Base-by-base conservation (phyloP, 2,888 invertebrate genomes). In the Ecliptopera silaceata region DNA sequence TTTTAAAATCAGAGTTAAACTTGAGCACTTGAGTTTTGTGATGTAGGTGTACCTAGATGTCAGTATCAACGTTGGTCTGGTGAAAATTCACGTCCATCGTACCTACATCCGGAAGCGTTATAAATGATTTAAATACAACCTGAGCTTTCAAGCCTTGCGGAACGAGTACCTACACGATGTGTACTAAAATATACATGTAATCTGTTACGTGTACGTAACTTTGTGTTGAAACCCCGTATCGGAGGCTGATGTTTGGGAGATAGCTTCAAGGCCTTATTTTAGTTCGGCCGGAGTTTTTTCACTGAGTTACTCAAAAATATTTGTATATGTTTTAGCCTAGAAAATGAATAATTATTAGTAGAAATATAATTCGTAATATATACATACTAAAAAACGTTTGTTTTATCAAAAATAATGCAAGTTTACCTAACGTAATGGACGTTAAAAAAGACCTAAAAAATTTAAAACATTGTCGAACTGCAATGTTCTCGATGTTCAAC, bases 101-200 rank as follows among this genome's bases (percentile, higher is more conserved):
- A 50, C 36, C 15, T 26, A 50, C 59, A 59, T 66, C 55, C 55
- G 41, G 68, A 53, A 64, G 68, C 59, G 64, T 63, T 69, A 73
- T 74, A 66, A 72, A 70, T 69, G 68, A 74, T 79, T 75, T 75
- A 74, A 48, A 48, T 65, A 64, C 59, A 63, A 61, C 56, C 60
- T 61, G 63, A 58, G 61, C 64, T 56, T 48, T 58, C 59, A 64
- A 65, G 53, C 64, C 52, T 56, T 65, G 61, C 63, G 62, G 66
- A 59, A 61, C 45, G 41, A 46, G 53, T 12, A 53, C 36, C 36
- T 36, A 36, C 55, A 62, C 55, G 46, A 47, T 50, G 62, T 56
- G 69, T 73, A 79, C 77, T 79, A 76, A 53, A 77, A 80, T 73
- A 79, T 77, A 75, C 74, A 76, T 76, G 75, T 74, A 77, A 77